Evolutionary conservation across 2,797 vertebrate species (phyloP).

Genomic region (Synaphobranchus kaupii): DNA sequence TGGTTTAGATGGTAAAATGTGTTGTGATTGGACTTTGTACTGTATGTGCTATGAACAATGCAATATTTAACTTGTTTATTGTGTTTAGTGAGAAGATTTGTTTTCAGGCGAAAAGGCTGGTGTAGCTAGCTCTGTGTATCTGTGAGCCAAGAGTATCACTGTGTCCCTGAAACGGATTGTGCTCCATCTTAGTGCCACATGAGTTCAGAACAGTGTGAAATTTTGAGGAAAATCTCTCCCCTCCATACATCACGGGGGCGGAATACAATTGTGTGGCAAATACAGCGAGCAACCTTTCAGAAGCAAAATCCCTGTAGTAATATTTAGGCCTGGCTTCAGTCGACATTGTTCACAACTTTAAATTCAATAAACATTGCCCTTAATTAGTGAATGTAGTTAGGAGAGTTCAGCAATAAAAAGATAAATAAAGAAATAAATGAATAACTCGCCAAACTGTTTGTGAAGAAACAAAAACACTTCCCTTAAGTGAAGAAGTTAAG

Average conservation of each 20-base stretch:
- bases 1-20: background rate
- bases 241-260: background rate
- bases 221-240: background rate
- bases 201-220: background rate
- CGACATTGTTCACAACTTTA: background rate
- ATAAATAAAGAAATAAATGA: background rate
- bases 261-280: background rate
- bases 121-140: background rate
- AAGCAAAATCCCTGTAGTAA: background rate
- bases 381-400: background rate
- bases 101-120: background rate
- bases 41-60: background rate
- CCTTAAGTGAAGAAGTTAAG: background rate
- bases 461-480: background rate
- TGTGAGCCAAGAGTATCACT: background rate
- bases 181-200: background rate
- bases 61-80: background rate
- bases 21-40: background rate
- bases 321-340: slow-evolving; percentile 4
- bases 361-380: background rate
- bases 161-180: background rate
- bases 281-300: background rate
- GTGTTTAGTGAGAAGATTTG: background rate
- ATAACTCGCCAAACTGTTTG: background rate
- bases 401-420: background rate